Conservation (phyloP, 1,140 invertebrate species). For the Doryteuthis pealeii region DNA sequence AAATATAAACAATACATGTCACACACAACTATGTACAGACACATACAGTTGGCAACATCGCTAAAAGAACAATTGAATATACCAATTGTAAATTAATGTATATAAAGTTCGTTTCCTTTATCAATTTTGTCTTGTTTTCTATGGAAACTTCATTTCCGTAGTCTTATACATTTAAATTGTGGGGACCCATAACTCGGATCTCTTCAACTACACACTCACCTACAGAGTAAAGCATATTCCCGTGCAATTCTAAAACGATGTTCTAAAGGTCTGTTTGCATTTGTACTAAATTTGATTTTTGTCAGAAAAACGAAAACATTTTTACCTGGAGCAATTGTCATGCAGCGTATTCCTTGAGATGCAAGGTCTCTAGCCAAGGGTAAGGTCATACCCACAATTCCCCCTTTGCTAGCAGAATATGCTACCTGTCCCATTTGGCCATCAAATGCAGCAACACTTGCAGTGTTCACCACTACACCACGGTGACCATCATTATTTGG, state of each 20-base stretch:
- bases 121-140: no score
- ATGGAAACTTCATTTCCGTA: no score
- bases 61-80: no score
- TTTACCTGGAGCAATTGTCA: constrained; percentile 84
- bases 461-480: constrained; percentile 93
- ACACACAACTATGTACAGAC: no score
- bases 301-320: background rate
- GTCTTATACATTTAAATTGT: no score
- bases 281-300: background rate
- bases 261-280: background rate
- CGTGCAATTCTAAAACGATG: background rate
- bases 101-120: no score
- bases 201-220: no score
- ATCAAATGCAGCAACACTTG: constrained; percentile 93
- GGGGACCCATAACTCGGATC: no score
- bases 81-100: no score
- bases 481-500: constrained; percentile 72
- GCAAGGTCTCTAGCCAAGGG: constrained; percentile 89
- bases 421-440: constrained; percentile 95
- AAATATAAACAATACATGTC: no score
- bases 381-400: constrained; percentile 88
- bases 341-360: constrained; percentile 73
- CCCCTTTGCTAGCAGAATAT: constrained; percentile 89
- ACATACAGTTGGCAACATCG: no score
- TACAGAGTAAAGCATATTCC: no score